phyloP scores from a whole-genome alignment of 2,113 vertebrate species.

The Meles meles region DNA sequence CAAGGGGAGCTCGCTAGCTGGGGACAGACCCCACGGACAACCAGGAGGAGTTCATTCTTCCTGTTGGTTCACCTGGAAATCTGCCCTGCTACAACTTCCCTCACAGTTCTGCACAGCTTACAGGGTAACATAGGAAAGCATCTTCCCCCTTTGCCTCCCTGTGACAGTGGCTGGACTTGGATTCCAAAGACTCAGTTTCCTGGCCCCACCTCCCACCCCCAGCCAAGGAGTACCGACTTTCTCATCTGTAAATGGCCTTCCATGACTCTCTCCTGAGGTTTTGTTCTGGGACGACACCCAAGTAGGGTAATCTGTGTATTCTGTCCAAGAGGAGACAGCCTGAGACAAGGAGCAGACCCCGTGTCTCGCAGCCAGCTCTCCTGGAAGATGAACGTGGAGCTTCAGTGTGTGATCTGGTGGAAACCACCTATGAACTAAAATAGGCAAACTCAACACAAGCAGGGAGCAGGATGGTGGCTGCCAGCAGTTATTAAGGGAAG shows the following conservation, averaged over 20 bases:
- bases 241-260: background rate
- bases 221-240: background rate
- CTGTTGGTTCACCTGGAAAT: background rate
- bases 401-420: background rate
- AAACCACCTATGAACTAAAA: background rate
- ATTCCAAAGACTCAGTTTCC: background rate
- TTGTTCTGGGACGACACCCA: too few relatives aligned
- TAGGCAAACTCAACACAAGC: background rate
- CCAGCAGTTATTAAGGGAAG: background rate
- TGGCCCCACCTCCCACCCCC: background rate
- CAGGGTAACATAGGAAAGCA: background rate
- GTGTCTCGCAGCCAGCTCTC: background rate
- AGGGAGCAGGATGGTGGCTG: background rate
- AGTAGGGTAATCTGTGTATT: background rate
- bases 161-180: background rate
- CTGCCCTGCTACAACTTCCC: background rate
- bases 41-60: background rate
- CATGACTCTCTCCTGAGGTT: background rate
- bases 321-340: background rate
- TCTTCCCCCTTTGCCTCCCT: background rate
- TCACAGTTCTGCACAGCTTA: background rate
- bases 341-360: fast-evolving
- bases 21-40: fast-evolving
- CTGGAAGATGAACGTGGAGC: background rate
- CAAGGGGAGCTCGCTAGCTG: fast-evolving